Conservation (phyloP, 2,113 vertebrate genomes). For the Addax nasomaculatus region DNA sequence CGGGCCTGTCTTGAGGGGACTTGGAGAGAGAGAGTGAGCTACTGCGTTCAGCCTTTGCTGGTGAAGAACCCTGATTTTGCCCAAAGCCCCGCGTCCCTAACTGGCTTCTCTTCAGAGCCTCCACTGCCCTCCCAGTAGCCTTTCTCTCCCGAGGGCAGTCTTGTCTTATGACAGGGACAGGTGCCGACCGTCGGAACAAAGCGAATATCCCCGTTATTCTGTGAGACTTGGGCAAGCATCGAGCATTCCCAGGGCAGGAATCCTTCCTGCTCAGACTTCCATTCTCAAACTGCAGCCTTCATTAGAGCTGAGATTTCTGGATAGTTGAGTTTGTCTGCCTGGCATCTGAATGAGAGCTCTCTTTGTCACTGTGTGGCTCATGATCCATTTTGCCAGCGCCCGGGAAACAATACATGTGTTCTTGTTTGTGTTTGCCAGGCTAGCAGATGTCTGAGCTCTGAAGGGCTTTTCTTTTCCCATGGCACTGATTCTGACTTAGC, state of each 20-base stretch:
- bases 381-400: not conserved
- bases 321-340: not conserved
- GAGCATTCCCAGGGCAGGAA: not conserved
- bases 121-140: not conserved
- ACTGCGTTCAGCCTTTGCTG: not conserved
- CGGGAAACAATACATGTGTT: not conserved
- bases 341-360: not conserved
- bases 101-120: not conserved
- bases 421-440: constrained; percentile 13
- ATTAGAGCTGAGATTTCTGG: not conserved
- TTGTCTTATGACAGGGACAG: not conserved
- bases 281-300: not conserved
- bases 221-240: not conserved
- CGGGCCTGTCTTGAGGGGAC: not conserved
- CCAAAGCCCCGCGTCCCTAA: not conserved
- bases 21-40: not conserved
- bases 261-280: not conserved
- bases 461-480: constrained; percentile 17
- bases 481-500: not conserved
- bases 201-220: not conserved
- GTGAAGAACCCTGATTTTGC: not conserved
- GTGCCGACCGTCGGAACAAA: not conserved
- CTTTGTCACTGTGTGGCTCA: constrained; percentile 22
- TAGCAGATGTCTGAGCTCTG: constrained; percentile 39
- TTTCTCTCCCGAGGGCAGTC: not conserved